These are phyloP conservation scores for Notiomystis cincta DNA, from an alignment of 2,113 vertebrate species.

Conservation along the genomic window DNA sequence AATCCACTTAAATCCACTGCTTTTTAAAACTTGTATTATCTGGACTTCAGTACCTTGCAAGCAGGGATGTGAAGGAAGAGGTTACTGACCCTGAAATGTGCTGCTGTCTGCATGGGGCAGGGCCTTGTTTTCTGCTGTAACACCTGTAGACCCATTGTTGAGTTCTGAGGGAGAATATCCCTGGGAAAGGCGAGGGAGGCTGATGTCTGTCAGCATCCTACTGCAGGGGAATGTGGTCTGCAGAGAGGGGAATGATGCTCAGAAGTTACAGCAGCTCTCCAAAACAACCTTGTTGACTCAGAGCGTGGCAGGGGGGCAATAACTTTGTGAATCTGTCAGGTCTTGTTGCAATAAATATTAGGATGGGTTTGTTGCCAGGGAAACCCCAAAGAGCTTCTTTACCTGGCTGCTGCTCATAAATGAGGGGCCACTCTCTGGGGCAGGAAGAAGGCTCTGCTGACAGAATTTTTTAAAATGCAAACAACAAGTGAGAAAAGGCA, in stretches of 20 bases:
- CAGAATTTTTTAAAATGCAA: neutral
- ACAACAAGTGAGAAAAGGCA: neutral
- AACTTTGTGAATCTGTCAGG: neutral
- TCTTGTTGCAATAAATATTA: neutral
- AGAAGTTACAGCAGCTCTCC: neutral
- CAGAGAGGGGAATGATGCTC: neutral
- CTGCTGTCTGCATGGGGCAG: neutral
- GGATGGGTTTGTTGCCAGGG: neutral
- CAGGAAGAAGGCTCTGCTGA: neutral
- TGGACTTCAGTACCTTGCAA: neutral
- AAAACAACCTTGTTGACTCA: neutral
- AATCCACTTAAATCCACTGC: neutral
- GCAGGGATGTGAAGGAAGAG: neutral
- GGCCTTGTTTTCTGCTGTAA: neutral
- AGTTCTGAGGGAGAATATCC: neutral
- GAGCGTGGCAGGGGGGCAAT: neutral
- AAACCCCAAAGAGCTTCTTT: neutral
- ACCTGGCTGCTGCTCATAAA: neutral
- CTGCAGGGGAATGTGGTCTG: neutral
- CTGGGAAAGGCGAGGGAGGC: neutral
- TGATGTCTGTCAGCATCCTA: neutral
- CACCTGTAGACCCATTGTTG: neutral
- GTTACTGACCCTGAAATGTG: neutral
- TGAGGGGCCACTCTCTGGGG: neutral
- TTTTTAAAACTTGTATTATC: neutral